Base-by-base conservation (phyloP, 2,888 invertebrate genomes). In the Agrypnus murinus region DNA sequence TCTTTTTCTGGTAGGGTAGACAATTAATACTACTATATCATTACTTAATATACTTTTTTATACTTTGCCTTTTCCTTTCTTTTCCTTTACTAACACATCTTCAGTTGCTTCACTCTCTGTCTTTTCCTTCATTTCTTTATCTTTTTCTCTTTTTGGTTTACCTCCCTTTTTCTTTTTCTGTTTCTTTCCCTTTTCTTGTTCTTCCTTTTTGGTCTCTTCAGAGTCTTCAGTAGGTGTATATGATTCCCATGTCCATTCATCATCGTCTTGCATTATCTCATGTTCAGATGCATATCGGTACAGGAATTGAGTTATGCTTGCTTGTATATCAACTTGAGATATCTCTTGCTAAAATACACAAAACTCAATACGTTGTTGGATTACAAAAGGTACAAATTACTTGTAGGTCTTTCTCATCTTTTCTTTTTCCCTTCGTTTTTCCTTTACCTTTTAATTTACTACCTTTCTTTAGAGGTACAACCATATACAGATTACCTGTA, bases 221-320 rank as follows among this genome's bases (percentile, higher is more conserved):
- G 46, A 45, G 32, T 32, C 60, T 9, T 4, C 10, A 14, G 34
- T 15, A 17, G 45, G 17, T 2, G 48, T 36, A 34, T 66, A 66
- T 0, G 66, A 66, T 25, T 59, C 66, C 66, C 66, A 66, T 2
- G 59, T 66, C 66, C 66, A 66, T 25, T 31, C 59, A 12, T 66
- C 59, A 2, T 32, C 57, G 9, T 55, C 40, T 3, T 10, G 2
- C 5, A n/a, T n/a, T n/a, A n/a, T n/a, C 4, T 32, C 38, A 14
- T 10, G 10, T 15, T 2, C 1, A 53, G 12, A 40, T 9, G 7
- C 40, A 31, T 25, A 15, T 3, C n/a, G 40, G 19, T 58, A n/a
- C 5, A 58, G 31, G 14, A 58, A 58, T 8, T n/a, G 25, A 7
- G 58, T 3, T n/a, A 58, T 43, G 14, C 58, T 58, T 25, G 10